Percentiles rank a stretch among this genome's conserved stretches.
Conservation (phyloP, 2,888 invertebrate genomes). For the Tuta absoluta region DNA sequence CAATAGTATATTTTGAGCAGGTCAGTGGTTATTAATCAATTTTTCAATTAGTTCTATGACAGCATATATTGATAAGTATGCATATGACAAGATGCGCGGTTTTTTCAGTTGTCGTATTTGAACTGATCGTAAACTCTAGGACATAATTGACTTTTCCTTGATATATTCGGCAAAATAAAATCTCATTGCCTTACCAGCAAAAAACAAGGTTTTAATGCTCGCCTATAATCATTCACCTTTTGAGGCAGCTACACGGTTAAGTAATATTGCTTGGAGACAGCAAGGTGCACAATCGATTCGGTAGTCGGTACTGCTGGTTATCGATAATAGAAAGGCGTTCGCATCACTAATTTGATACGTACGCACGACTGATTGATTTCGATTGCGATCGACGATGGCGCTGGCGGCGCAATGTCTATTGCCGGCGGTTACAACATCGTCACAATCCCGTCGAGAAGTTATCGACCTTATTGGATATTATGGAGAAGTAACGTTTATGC, state of each 20-base stretch:
- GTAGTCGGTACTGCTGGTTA: conserved; percentile 48
- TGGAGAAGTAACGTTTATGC: neutral
- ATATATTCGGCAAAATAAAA: no score
- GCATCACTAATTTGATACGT: conserved; percentile 47
- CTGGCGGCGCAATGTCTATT: conserved; percentile 41
- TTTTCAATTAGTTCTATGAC: no score
- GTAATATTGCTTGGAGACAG: conserved; percentile 43
- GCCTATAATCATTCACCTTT: no score
- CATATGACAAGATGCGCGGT: no score
- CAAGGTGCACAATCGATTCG: conserved; percentile 48
- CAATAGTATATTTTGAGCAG: no score
- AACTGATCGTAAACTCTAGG: no score
- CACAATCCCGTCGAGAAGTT: conserved; percentile 30
- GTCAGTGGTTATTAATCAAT: no score
- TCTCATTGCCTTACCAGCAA: no score
- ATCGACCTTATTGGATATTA: conserved; percentile 27
- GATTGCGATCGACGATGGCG: conserved; percentile 37
- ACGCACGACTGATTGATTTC: conserved; percentile 42
- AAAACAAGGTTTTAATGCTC: no score
- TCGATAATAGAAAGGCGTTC: conserved; percentile 46
- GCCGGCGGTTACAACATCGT: conserved; percentile 35
- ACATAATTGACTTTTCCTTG: no score
- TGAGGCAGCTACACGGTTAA: conserved; percentile 39
- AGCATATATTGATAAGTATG: no score
- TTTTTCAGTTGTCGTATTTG: no score